phyloP scores from a whole-genome alignment of 1,140 invertebrate species.

The Andrena cerasifolii region DNA sequence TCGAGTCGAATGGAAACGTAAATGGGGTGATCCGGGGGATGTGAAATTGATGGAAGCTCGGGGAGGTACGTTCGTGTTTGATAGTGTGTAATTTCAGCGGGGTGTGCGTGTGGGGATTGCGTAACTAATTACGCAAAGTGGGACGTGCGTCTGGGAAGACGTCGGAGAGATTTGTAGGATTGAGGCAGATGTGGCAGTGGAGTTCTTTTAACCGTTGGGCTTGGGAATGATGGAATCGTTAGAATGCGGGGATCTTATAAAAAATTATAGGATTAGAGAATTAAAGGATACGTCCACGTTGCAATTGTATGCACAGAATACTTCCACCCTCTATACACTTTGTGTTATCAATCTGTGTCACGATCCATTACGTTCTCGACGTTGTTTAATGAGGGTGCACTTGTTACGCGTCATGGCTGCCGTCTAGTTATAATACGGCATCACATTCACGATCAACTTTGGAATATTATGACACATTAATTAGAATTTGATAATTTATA shows the following conservation, averaged over 20 bases:
- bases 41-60: no score
- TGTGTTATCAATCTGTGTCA: slow-evolving; percentile 15
- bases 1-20: no score
- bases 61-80: no score
- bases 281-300: background rate
- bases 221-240: no score
- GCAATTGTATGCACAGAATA: background rate
- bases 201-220: no score
- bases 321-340: background rate
- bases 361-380: slow-evolving; percentile 4
- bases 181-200: no score
- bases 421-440: background rate
- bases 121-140: no score
- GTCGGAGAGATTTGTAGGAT: no score
- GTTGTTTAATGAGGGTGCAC: slow-evolving; percentile 9
- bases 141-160: no score
- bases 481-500: background rate
- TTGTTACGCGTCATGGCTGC: slow-evolving; percentile 9
- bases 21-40: no score
- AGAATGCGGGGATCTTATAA: background rate
- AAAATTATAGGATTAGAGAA: background rate
- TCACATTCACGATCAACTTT: background rate
- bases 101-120: no score
- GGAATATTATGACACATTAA: background rate
- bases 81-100: no score